Evolutionary conservation across 2,888 invertebrate species (phyloP).

Genomic region (Pachliopta kotzebuea): DNA sequence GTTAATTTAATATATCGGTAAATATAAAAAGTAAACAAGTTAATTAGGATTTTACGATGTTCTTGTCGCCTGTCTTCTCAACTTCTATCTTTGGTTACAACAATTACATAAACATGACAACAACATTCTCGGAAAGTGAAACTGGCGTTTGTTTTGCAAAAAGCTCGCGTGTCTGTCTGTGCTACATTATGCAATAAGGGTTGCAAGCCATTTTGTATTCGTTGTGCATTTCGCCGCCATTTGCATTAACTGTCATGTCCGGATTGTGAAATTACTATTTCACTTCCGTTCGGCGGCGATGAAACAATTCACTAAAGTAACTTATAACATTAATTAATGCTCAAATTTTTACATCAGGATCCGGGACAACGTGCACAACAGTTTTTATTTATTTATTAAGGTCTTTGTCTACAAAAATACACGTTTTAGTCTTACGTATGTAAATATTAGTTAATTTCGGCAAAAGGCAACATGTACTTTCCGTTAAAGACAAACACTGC

Average conservation of each 20-base stretch:
- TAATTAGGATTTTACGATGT: neutral
- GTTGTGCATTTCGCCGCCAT: conserved; percentile 40
- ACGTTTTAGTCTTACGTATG: too few species aligned
- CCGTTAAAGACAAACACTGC: too few species aligned
- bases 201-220: conserved; percentile 55
- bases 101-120: conserved; percentile 20
- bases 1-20: too few species aligned
- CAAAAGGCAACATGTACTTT: too few species aligned
- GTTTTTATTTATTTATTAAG: too few species aligned
- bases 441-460: too few species aligned
- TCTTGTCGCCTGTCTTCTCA: neutral
- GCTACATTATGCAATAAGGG: conserved; percentile 73
- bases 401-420: too few species aligned
- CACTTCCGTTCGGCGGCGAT: conserved; percentile 60
- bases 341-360: too few species aligned
- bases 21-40: neutral
- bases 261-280: conserved; percentile 74
- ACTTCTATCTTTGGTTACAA: neutral
- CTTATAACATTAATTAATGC: too few species aligned
- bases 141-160: conserved; percentile 61
- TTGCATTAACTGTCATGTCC: conserved; percentile 51
- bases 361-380: too few species aligned
- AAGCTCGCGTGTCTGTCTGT: conserved; percentile 51
- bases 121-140: conserved; percentile 60
- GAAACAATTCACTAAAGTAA: conserved; percentile 21